These are phyloP conservation scores for Hanleya hanleyi DNA, from an alignment of 2,888 invertebrate species.

Conservation along the genomic window DNA sequence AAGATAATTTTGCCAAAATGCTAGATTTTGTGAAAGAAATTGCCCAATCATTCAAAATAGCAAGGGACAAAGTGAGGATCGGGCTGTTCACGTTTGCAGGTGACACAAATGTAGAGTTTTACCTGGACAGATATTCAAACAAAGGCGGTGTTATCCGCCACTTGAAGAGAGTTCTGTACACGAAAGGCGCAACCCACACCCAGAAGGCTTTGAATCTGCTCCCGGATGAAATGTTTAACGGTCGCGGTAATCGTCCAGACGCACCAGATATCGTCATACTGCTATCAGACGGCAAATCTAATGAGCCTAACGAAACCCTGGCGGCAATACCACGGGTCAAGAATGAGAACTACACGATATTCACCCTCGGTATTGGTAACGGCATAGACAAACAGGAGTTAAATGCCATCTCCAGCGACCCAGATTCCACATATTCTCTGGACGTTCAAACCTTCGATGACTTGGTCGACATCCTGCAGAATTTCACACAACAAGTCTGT, in stretches of 20 bases:
- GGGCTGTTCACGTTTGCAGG: not conserved
- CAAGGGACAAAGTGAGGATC: not conserved
- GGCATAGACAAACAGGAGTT: not conserved
- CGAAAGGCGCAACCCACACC: not conserved
- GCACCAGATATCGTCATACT: not conserved
- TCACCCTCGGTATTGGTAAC: not conserved
- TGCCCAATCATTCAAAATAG: not conserved
- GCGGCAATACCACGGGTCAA: not conserved
- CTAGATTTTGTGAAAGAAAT: not conserved
- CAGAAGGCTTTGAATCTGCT: not conserved
- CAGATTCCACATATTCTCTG: not conserved
- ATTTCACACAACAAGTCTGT: not conserved
- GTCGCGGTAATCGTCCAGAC: not conserved
- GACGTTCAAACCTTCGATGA: not conserved
- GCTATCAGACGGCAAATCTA: not conserved
- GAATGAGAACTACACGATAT: not conserved
- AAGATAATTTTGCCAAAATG: not conserved
- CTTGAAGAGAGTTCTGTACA: not conserved
- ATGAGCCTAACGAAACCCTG: not conserved
- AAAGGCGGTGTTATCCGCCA: not conserved
- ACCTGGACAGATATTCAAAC: not conserved
- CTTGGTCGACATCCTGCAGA: not conserved
- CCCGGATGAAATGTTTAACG: not conserved
- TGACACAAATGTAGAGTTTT: not conserved
- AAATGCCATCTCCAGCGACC: not conserved